Conservation (phyloP, 2,113 vertebrate genomes). For the Baryphthengus martii region DNA sequence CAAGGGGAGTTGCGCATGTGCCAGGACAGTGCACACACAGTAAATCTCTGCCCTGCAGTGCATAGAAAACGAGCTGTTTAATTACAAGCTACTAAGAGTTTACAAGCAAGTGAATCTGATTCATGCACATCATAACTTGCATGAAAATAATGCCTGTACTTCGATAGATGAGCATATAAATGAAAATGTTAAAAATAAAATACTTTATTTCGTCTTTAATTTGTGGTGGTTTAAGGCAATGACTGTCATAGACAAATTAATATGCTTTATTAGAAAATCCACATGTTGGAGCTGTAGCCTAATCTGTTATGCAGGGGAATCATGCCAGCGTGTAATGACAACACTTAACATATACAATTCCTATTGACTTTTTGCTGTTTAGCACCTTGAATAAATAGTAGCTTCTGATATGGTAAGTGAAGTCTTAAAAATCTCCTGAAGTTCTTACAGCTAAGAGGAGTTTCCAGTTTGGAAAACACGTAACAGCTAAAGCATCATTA, state of each 20-base stretch:
- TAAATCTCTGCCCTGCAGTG: background rate
- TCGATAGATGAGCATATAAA: slow-evolving; percentile 40
- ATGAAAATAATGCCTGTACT: slow-evolving; percentile 13
- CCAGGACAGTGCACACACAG: background rate
- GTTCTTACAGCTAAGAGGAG: background rate
- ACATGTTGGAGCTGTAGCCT: slow-evolving; percentile 9
- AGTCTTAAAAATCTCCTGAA: background rate
- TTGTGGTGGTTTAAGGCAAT: slow-evolving; percentile 29
- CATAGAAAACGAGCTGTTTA: slow-evolving; percentile 32
- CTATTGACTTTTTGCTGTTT: background rate
- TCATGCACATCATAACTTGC: slow-evolving; percentile 20
- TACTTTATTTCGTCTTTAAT: slow-evolving; percentile 39
- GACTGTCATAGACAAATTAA: slow-evolving; percentile 46
- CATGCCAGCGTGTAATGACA: background rate
- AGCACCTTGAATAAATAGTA: background rate
- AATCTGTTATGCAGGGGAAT: background rate
- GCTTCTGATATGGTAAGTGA: background rate
- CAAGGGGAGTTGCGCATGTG: background rate
- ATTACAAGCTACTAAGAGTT: slow-evolving; percentile 31
- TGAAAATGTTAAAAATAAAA: slow-evolving; percentile 44
- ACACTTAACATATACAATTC: background rate
- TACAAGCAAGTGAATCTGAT: slow-evolving; percentile 33
- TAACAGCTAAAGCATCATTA: background rate
- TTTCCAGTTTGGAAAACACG: background rate
- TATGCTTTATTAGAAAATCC: slow-evolving; percentile 45